These are phyloP conservation scores for Carduelis carduelis DNA, from an alignment of 2,797 vertebrate species.

Conservation along the genomic window DNA sequence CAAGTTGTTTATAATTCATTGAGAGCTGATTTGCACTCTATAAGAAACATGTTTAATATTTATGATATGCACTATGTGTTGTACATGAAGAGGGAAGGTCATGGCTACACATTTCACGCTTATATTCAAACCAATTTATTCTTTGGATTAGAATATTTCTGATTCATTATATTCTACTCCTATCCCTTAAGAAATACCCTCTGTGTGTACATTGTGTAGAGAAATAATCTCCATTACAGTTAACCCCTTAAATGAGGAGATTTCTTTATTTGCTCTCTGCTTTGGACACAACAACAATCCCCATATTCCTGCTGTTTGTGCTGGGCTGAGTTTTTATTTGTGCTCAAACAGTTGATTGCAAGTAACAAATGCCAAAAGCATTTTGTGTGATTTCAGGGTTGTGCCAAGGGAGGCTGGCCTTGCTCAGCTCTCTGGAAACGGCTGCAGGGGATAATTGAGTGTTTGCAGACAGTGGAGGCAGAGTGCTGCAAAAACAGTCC, in stretches of 20 bases:
- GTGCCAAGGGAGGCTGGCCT: constrained; percentile 57
- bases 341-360: constrained; percentile 2
- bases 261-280: not conserved
- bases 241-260: not conserved
- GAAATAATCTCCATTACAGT: not conserved
- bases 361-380: constrained; percentile 45
- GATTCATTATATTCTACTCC: not conserved
- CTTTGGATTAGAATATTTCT: not conserved
- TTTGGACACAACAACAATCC: not conserved
- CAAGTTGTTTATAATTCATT: not conserved
- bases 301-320: not conserved
- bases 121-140: not conserved
- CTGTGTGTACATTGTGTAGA: not conserved
- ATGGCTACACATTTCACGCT: not conserved
- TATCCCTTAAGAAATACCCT: not conserved
- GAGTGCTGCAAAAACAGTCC: constrained; percentile 33
- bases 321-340: constrained; percentile 5
- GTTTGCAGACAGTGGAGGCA: constrained; percentile 55
- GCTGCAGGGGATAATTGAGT: constrained; percentile 58
- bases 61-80: not conserved
- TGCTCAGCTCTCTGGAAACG: constrained; percentile 60
- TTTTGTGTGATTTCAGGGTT: constrained; percentile 58
- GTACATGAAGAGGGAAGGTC: not conserved
- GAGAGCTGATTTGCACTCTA: not conserved
- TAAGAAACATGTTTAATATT: not conserved